These are phyloP conservation scores for Phoenicopterus ruber DNA, from an alignment of 2,113 vertebrate genomes.

Conservation along the genomic window DNA sequence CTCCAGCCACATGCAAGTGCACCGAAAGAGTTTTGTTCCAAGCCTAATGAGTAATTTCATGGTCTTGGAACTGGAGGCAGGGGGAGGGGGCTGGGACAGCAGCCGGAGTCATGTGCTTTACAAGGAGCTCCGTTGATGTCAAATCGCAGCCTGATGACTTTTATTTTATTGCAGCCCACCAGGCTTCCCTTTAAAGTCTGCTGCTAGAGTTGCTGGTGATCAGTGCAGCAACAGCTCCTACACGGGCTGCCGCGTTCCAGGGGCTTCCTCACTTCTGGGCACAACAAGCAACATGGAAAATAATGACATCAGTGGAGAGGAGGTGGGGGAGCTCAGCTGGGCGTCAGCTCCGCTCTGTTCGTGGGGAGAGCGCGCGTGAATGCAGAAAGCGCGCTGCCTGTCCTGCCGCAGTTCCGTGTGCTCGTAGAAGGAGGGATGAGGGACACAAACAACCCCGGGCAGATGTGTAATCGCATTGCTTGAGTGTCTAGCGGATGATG, in stretches of 20 bases:
- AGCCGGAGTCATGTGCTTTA: neutral
- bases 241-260: neutral
- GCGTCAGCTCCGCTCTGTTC: neutral
- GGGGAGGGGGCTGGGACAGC: neutral
- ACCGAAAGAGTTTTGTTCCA: constrained; percentile 33
- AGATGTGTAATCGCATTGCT: neutral
- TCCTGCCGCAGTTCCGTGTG: neutral
- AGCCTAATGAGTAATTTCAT: constrained; percentile 52
- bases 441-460: neutral
- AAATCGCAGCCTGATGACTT: neutral
- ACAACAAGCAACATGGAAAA: neutral
- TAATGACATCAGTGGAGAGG: neutral
- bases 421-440: neutral
- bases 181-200: constrained; percentile 8
- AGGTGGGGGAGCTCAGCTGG: constrained; percentile 8
- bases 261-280: neutral
- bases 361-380: neutral
- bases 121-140: neutral
- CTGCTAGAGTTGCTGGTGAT: neutral
- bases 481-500: neutral
- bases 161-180: constrained; percentile 3
- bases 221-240: neutral
- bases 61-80: neutral
- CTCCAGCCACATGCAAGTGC: constrained; percentile 45
- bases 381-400: neutral